Evolutionary conservation across 2,888 invertebrate species (phyloP), one percentile per base, ranked within the genome.

Genomic region (Trachelus stipa): DNA sequence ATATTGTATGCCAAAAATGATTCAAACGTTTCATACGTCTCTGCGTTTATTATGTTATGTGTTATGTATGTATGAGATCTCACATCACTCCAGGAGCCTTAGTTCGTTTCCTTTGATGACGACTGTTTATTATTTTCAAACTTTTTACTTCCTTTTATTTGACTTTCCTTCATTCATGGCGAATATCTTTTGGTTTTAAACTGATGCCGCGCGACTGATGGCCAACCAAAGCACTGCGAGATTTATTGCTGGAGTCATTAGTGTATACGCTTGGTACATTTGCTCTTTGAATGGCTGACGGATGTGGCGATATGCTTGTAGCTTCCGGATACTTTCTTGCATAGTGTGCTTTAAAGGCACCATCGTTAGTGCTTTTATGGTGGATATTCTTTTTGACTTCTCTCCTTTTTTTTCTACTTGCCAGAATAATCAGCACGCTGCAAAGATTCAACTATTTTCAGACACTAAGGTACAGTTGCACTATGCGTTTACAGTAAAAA

Each of bases 401-500:
- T 23, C 6, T 56, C 40, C 40, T 23, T 9, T 23, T 23, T 9
- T 23, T 9, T 6, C 9, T 56, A 56, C 23, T 56, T 23, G 9
- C 23, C 56, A 56, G 56, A 56, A 23, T 56, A 9, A 56, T 56
- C 56, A 23, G 40, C 15, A 56, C 56, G 56, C 56, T 56, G 56
- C 15, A 56, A 56, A 56, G 56, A 56, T 23, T 56, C 23, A 56
- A 23, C 56, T 56, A 56, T 56, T 56, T 56, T 56, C 23, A 56
- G 56, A 56, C 56, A 23, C 71, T 31, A 71, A 71, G 34, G 71
- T 71, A 33, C 71, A 31, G 71, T 71, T 33, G 71, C 71, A 34
- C 33, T 31, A 31, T 31, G 31, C 33, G 31, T 71, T 71, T 71
- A 33, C 30, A 71, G 34, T 31, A 30, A 71, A 71, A 71, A 71